Evolutionary conservation across 92 coral and sea anemone genomes (phyloP).

Genomic region (Blastomussa wellsi): DNA sequence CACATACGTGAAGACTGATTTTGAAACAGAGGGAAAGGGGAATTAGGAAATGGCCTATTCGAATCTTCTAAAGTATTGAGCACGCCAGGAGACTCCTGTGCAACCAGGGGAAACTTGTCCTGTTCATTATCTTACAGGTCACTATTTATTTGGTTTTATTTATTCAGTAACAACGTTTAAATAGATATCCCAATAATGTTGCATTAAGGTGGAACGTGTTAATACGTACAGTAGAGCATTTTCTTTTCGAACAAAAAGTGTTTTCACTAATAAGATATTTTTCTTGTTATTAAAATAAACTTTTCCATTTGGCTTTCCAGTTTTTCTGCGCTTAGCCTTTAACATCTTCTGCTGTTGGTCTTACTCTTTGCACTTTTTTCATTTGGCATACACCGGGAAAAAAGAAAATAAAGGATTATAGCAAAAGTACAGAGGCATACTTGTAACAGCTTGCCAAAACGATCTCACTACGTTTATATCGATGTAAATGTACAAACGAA

Average conservation of each 20-base stretch:
- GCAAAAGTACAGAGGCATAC: background rate
- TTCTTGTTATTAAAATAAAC: background rate
- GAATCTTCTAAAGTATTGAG: background rate
- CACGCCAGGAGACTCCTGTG: background rate
- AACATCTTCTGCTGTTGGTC: background rate
- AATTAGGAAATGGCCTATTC: no score
- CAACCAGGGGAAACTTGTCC: background rate
- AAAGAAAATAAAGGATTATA: background rate
- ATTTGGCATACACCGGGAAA: background rate
- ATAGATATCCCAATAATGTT: background rate
- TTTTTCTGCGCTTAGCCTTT: background rate
- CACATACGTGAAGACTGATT: no score
- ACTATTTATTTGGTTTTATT: background rate
- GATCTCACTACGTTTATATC: background rate
- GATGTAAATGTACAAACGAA: background rate
- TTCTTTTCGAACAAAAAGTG: background rate
- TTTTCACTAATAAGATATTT: background rate
- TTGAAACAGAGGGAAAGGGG: no score
- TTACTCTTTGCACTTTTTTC: background rate
- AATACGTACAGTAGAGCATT: background rate
- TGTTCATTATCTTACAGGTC: background rate
- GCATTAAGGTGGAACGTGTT: background rate
- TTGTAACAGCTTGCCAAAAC: background rate
- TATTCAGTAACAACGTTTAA: background rate
- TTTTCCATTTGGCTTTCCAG: background rate